Evolutionary conservation across 2,888 invertebrate genomes (phyloP), one percentile per base, ranked within the genome.

Genomic region (Cheilosia vulpina): DNA sequence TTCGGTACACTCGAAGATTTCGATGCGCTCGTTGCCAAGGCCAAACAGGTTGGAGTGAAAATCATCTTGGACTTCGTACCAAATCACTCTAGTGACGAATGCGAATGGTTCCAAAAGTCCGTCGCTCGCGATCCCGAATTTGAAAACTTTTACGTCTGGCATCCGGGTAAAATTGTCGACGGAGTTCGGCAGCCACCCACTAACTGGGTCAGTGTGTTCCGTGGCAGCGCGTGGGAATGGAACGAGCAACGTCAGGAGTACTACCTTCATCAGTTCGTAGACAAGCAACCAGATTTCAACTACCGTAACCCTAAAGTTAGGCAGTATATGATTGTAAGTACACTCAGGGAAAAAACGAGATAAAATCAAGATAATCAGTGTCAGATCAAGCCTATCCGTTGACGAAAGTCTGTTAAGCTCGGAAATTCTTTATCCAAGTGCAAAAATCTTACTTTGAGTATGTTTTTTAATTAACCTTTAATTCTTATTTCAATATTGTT

Each of bases 81-180:
- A 4, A 96, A 96, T 91, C 97, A 97, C 89, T 94, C 95, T 1
- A 97, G 97, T 87, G 94, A 96, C 89, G 93, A 96, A 89, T 96
- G 97, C 89, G 94, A 94, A 53, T 98, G 98, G 98, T 98, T 98
- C 90, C 91, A 93, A 76, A 94, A 94, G 88, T 97, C 97, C 13
- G 92, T 95, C 7, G 93, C 93, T 19, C 93, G 93, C 9, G 93
- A 94, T 65, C 93, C 94, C 0, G 94, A 94, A 0, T 97, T 94
- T 89, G 94, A 94, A 45, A 94, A 97, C 88, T 97, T 94, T 89
- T 97, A 96, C 90, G 91, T 97, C 0, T 97, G 97, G 97, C 94
- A 93, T 45, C 94, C 95, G 52, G 94, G 94, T 0, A 90, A 89
- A 1, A 82, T 88, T 0, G 63, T 89, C 15, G 85, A 89, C 78